phyloP scores from a whole-genome alignment of 2,888 invertebrate genomes.

The Gari tellinella region DNA sequence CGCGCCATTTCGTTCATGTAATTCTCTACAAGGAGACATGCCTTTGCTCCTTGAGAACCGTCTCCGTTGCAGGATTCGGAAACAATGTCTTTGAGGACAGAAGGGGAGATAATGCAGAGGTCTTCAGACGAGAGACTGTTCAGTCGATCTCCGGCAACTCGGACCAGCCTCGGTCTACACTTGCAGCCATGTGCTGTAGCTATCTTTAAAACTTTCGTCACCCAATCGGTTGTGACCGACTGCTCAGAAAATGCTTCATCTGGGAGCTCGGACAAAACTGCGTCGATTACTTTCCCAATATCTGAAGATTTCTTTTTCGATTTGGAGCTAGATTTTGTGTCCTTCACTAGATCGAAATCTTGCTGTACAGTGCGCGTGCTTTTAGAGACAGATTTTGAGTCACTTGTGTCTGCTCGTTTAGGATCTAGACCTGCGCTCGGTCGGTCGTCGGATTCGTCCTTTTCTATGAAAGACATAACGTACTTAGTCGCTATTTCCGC shows the following conservation, averaged over 20 bases:
- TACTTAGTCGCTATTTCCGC: slow-evolving; percentile 72
- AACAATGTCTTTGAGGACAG: slow-evolving; percentile 77
- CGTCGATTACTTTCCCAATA: slow-evolving; percentile 71
- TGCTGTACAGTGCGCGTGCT: slow-evolving; percentile 19
- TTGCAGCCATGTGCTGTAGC: slow-evolving; percentile 70
- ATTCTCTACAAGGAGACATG: slow-evolving; percentile 76
- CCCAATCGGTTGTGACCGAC: slow-evolving; percentile 70
- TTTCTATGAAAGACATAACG: slow-evolving; percentile 65
- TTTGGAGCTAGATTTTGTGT: slow-evolving; percentile 39
- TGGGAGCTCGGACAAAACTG: slow-evolving; percentile 74
- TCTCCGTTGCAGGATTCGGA: slow-evolving; percentile 67
- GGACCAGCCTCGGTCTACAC: slow-evolving; percentile 73
- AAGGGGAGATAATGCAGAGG: slow-evolving; percentile 77
- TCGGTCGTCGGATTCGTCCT: slow-evolving; percentile 57
- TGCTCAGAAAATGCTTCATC: slow-evolving; percentile 71
- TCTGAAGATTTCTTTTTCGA: slow-evolving; percentile 60
- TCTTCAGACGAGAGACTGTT: slow-evolving; percentile 75
- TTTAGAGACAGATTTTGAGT: slow-evolving; percentile 42
- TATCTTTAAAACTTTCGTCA: slow-evolving; percentile 72
- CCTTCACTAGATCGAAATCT: slow-evolving; percentile 46
- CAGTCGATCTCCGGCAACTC: slow-evolving; percentile 77
- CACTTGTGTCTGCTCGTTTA: slow-evolving; percentile 49
- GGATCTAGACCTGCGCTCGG: slow-evolving; percentile 20
- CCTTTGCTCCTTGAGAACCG: slow-evolving; percentile 62
- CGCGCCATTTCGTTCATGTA: slow-evolving; percentile 79